Base-by-base conservation (phyloP, 2,888 invertebrate genomes). In the Pachycephus smyrnensis region DNA sequence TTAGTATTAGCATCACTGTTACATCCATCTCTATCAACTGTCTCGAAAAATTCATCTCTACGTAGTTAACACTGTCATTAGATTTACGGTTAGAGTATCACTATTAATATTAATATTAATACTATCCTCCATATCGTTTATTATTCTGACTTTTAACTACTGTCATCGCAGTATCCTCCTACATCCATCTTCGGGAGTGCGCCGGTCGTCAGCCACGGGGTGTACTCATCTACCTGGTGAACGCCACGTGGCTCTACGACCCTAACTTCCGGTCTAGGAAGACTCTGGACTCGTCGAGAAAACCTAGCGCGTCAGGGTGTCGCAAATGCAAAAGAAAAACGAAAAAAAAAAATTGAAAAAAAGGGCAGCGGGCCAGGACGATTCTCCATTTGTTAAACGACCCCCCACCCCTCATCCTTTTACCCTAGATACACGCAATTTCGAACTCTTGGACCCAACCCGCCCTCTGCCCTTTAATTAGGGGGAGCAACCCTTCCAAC, bases 81-180 rank as follows among this genome's bases (percentile, higher is more conserved):
- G 73, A 68, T 68, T 77, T 77, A 69, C 37, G 37, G 55, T 76
- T 36, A 76, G 40, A 55, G 68, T 78, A 71, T 33, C 37, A 35
- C 37, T 78, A 78, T 73, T 55, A 78, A 68, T 78, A 78, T 75
- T 76, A 83, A 81, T 82, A 82, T 81, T 84, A 81, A 82, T 82
- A 82, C 79, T 82, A 82, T 83, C 80, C 80, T 81, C 82, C 77
- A 71, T 55, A 32, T 75, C 40, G 55, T 77, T 76, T 75, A 77
- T 76, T 76, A 77, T 76, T 76, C 69, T 36, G 33, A 31, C 31
- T 71, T 71, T 32, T 71, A 32, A 71, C 33, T 71, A 71, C 33
- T 11, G 12, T 30, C 71, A 69, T 30, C 71, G 40, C 40, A 11
- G 12, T 15, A 71, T 71, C 71, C 33, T 6, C 12, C 71, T 6